A percentile compares a stretch with the other conserved stretches of the same genome.
Evolutionary conservation across 1,140 invertebrate species (phyloP).

Genomic region (Nylanderia fulva): DNA sequence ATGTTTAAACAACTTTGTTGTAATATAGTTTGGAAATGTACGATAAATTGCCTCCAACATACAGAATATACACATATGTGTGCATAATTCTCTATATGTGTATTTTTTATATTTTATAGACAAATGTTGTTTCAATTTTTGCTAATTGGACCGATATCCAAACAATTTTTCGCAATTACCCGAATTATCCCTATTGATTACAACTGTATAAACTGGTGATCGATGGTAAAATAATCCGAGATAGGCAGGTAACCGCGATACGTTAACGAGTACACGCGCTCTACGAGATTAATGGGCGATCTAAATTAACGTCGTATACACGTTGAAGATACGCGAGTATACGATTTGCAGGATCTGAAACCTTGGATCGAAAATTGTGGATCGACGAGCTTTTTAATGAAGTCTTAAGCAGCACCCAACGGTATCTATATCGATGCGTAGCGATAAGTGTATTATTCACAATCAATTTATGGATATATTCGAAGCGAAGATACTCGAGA

Average conservation of each 20-base stretch:
- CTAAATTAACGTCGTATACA: conserved; percentile 13
- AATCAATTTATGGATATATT: not conserved
- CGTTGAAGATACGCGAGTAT: not conserved
- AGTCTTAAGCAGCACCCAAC: not conserved
- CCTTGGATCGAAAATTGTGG: not conserved
- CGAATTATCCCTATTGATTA: conserved; percentile 12
- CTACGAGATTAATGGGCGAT: conserved; percentile 17
- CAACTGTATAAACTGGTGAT: not conserved
- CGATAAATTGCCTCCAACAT: not conserved
- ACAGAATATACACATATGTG: not conserved
- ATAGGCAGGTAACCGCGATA: not conserved
- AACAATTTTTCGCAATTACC: not conserved
- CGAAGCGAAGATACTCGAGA: too few relatives aligned
- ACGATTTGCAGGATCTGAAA: not conserved
- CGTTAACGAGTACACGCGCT: not conserved
- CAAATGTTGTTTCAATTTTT: not conserved
- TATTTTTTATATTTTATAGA: not conserved
- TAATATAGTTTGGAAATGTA: not conserved
- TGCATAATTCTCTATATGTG: not conserved
- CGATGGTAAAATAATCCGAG: not conserved
- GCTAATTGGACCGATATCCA: not conserved
- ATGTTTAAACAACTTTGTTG: not conserved
- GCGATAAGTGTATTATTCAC: not conserved
- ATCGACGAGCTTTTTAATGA: conserved; percentile 7
- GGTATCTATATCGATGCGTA: not conserved